Base-by-base conservation (phyloP, 2,888 invertebrate genomes). In the Ariolimax columbianus region DNA sequence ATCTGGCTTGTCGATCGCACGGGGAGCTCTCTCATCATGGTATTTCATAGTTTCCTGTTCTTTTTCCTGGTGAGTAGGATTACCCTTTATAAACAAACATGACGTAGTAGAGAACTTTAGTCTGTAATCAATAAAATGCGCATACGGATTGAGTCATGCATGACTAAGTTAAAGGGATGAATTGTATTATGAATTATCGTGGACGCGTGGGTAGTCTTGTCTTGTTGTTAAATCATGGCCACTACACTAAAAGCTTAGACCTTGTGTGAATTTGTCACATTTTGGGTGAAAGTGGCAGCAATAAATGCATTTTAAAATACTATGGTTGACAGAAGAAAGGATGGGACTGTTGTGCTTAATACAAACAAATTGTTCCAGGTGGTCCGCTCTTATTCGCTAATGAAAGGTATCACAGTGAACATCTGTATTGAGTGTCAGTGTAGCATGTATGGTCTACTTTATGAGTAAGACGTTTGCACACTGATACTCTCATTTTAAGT, bases 71-170 rank as follows among this genome's bases (percentile, higher is more conserved):
- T 23, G 23, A 17, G 11, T 63, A n/a, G 59, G 4, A 11, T n/a
- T 63, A 14, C 4, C n/a, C 4, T n/a, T 23, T 0, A 63, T 17
- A 7, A 63, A 63, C 26, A 23, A 63, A 63, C n/a, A n/a, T 63
- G n/a, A 63, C 30, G 66, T 66, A n/a, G n/a, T n/a, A 66, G 19
- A 30, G 9, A 66, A 33, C 33, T 66, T 63, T 26, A 33, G 33
- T 66, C 73, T 9, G 40, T 38, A 43, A 73, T 73, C 73, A 43
- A 73, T 73, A 73, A 73, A 73, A 40, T 73, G 43, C 73, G 73
- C 73, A 36, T 43, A 73, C 9, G n/a, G 2, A 1, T 73, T 43
- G 73, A 73, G 73, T 43, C 73, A 73, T 43, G 73, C n/a, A 30
- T 73, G 73, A 73, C n/a, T 40, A n/a, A 73, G 72, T 40, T n/a